Conservation (phyloP, 2,888 invertebrate genomes). For the Allolobophora icterica region DNA sequence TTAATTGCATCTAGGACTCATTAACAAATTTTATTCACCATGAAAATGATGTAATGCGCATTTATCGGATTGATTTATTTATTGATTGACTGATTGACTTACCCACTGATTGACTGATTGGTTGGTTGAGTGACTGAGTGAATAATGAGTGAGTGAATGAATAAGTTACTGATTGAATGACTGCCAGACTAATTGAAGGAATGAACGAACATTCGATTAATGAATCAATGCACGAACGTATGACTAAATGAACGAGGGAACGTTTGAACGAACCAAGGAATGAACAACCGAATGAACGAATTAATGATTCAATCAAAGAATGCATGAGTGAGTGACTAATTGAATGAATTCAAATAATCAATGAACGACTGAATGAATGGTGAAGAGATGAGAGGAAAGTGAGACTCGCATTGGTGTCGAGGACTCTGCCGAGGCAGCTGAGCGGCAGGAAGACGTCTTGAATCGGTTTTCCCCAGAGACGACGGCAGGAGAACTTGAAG, state of each 20-base stretch:
- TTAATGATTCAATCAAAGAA: background rate
- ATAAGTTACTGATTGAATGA: background rate
- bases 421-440: slow-evolving; percentile 49
- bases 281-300: background rate
- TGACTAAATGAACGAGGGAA: too few relatives aligned
- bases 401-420: slow-evolving; percentile 52
- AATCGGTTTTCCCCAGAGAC: slow-evolving; percentile 56
- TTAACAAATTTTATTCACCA: background rate
- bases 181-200: too few relatives aligned
- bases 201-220: background rate
- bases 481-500: slow-evolving; percentile 55
- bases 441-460: slow-evolving; percentile 53
- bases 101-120: background rate
- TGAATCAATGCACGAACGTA: background rate
- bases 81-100: background rate
- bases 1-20: background rate
- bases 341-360: background rate
- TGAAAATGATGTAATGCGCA: background rate
- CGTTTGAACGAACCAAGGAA: background rate
- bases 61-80: background rate
- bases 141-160: background rate
- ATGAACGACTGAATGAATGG: background rate
- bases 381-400: background rate
- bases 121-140: background rate
- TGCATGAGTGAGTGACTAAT: background rate